Evolutionary conservation across 2,113 vertebrate species (phyloP).

Genomic region (Cryptotis parvus): DNA sequence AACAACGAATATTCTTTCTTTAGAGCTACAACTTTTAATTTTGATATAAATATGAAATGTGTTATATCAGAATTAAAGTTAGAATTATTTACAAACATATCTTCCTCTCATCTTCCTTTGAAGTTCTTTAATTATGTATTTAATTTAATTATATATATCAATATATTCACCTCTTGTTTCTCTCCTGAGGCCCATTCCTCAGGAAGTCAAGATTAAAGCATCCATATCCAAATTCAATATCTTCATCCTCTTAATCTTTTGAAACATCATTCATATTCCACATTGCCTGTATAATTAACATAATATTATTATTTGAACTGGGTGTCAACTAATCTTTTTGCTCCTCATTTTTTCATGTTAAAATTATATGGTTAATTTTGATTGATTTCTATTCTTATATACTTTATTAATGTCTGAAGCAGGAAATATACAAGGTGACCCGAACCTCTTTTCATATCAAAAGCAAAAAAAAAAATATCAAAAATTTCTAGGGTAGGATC

Average conservation of each 20-base stretch:
- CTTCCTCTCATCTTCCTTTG: not conserved
- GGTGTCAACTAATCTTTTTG: not conserved
- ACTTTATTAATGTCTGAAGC: not conserved
- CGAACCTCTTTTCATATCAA: not conserved
- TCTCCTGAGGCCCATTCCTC: not conserved
- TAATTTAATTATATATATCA: conserved; percentile 20
- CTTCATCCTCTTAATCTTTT: conserved; percentile 3
- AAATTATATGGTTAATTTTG: conserved; percentile 33
- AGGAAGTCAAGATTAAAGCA: not conserved
- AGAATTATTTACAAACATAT: not conserved
- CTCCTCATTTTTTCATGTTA: not conserved
- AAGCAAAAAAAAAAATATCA: not conserved
- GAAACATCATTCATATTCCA: conserved; percentile 1
- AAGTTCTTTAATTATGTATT: conserved; percentile 35
- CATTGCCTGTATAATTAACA: not conserved
- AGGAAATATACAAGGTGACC: not conserved
- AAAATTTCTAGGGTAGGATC: not conserved
- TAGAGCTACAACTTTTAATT: not conserved
- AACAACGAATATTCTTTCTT: not conserved
- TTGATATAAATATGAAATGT: not conserved
- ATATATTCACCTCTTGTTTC: not conserved
- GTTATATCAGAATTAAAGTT: not conserved
- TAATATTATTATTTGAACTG: not conserved
- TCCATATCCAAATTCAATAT: not conserved
- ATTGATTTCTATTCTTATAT: not conserved